Percentiles rank a stretch among this genome's conserved stretches.
phyloP scores from a whole-genome alignment of 2,888 invertebrate genomes.

The Chrysotoxum bicinctum region DNA sequence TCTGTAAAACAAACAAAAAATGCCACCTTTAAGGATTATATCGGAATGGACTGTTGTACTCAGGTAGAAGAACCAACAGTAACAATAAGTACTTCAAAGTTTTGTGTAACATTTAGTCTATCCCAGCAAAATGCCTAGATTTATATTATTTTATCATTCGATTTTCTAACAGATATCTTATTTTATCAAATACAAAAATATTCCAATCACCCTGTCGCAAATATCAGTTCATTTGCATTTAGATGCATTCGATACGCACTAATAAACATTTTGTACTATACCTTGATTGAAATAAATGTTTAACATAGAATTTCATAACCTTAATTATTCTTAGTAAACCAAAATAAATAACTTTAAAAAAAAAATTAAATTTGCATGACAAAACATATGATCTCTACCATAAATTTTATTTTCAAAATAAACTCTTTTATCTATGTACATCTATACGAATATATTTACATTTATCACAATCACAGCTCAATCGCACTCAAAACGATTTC shows the following conservation, averaged over 20 bases:
- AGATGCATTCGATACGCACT: not conserved
- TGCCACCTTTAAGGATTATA: no score
- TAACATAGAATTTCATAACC: no score
- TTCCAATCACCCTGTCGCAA: not conserved
- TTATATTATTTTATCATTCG: no score
- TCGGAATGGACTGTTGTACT: no score
- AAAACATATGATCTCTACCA: not conserved
- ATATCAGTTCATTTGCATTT: not conserved
- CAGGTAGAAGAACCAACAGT: no score
- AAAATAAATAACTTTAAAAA: not conserved
- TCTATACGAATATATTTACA: not conserved
- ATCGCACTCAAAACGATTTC: slow-evolving; percentile 27
- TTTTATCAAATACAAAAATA: no score
- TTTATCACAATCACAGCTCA: not conserved
- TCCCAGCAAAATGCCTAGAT: no score
- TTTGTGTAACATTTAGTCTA: no score
- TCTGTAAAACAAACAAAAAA: no score
- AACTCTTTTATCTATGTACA: not conserved
- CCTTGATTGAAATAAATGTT: not conserved
- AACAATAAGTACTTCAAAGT: no score
- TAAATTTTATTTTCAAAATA: not conserved
- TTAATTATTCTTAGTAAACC: not conserved
- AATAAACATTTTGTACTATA: not conserved
- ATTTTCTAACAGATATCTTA: no score
- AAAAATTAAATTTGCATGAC: not conserved